Conservation (phyloP, 2,113 vertebrate genomes). For the Melanerpes formicivorus region DNA sequence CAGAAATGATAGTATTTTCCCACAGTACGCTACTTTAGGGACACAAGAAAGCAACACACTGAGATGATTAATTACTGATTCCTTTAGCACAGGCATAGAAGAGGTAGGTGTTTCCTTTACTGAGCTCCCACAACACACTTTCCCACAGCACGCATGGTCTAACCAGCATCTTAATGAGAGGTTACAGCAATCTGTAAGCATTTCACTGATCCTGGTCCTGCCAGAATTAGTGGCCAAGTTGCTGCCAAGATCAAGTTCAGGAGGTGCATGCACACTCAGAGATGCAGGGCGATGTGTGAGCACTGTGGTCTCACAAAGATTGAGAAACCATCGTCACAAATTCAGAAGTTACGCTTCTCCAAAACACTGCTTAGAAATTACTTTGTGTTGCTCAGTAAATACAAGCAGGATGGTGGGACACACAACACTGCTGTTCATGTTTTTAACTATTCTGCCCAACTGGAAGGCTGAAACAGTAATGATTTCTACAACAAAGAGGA, state of each 20-base stretch:
- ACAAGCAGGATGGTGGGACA: fast-evolving
- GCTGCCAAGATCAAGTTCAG: neutral
- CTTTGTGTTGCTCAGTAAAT: neutral
- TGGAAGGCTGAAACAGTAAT: neutral
- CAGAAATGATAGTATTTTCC: neutral
- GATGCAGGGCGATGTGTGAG: neutral
- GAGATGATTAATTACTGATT: neutral
- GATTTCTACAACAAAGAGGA: neutral
- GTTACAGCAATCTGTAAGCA: neutral
- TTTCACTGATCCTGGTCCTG: neutral
- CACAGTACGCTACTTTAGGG: neutral
- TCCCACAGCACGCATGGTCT: neutral
- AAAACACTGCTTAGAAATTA: neutral
- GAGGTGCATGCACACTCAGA: fast-evolving
- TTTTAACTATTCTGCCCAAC: neutral
- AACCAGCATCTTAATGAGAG: neutral
- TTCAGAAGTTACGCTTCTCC: neutral
- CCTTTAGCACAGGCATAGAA: neutral
- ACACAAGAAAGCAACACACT: neutral
- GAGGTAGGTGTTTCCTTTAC: neutral
- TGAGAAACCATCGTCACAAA: neutral
- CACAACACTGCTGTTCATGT: neutral
- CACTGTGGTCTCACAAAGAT: neutral
- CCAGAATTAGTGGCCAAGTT: neutral
- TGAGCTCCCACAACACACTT: neutral